Conservation (phyloP, 2,797 vertebrate genomes). For the Molothrus ater region DNA sequence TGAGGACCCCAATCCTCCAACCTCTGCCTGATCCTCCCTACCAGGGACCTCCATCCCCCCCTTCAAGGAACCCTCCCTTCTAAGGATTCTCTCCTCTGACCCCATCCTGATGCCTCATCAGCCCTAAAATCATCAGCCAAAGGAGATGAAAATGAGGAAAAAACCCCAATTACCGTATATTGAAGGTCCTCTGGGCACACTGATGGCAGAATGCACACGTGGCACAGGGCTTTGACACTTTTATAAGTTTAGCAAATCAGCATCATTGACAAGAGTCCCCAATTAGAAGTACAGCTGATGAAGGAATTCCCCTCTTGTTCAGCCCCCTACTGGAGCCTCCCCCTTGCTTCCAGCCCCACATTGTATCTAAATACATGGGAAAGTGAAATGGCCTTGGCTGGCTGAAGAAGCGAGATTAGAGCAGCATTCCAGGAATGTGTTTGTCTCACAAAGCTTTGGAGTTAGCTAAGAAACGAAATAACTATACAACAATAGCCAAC, state of each 20-base stretch:
- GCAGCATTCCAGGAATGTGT: background rate
- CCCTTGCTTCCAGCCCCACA: background rate
- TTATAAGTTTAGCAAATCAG: no score
- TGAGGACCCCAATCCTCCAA: no score
- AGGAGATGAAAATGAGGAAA: background rate
- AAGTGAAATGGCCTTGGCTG: background rate
- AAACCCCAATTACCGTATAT: background rate
- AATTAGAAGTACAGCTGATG: background rate
- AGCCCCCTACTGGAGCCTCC: background rate
- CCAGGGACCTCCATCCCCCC: no score
- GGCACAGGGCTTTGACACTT: background rate
- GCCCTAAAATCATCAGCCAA: background rate
- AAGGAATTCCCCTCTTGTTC: background rate
- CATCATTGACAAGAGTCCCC: no score
- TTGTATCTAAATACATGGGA: no score
- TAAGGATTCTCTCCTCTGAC: background rate
- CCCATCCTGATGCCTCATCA: background rate
- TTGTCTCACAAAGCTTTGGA: background rate
- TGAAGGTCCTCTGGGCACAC: background rate
- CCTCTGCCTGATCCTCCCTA: no score
- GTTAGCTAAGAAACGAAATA: background rate
- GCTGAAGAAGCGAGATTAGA: background rate
- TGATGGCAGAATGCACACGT: background rate
- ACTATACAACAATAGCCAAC: fast-evolving
- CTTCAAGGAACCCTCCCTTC: background rate